Conservation (phyloP, 2,888 invertebrate genomes). For the Cephalotes varians region DNA sequence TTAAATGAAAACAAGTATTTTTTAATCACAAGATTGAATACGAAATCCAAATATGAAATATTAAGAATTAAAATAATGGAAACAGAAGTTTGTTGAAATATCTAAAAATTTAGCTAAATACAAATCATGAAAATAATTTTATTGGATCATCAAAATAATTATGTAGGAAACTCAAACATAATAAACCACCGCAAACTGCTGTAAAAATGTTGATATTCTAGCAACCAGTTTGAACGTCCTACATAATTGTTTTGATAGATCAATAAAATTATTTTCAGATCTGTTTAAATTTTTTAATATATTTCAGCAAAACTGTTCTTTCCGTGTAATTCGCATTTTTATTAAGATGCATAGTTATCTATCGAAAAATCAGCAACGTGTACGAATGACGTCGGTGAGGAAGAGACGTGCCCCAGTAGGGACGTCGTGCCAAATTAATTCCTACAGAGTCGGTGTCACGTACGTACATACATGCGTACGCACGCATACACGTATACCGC, state of each 20-base stretch:
- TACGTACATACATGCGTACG: slow-evolving; percentile 5
- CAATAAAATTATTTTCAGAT: too few relatives aligned
- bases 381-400: background rate
- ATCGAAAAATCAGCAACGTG: slow-evolving; percentile 63
- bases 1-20: background rate
- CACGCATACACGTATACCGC: slow-evolving; percentile 1
- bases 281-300: too few relatives aligned
- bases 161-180: too few relatives aligned
- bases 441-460: slow-evolving; percentile 57
- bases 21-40: background rate
- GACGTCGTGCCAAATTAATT: slow-evolving; percentile 75
- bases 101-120: too few relatives aligned
- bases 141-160: too few relatives aligned
- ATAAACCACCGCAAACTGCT: too few relatives aligned
- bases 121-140: too few relatives aligned
- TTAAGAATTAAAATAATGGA: background rate
- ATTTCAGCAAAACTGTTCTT: too few relatives aligned
- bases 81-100: background rate
- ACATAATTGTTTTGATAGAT: too few relatives aligned
- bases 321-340: background rate
- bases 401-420: slow-evolving; percentile 64
- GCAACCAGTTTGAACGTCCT: too few relatives aligned
- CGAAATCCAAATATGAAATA: background rate
- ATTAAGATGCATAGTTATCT: background rate
- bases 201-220: too few relatives aligned